Conservation (phyloP, 2,797 vertebrate genomes). For the Phataginus tetradactyla region DNA sequence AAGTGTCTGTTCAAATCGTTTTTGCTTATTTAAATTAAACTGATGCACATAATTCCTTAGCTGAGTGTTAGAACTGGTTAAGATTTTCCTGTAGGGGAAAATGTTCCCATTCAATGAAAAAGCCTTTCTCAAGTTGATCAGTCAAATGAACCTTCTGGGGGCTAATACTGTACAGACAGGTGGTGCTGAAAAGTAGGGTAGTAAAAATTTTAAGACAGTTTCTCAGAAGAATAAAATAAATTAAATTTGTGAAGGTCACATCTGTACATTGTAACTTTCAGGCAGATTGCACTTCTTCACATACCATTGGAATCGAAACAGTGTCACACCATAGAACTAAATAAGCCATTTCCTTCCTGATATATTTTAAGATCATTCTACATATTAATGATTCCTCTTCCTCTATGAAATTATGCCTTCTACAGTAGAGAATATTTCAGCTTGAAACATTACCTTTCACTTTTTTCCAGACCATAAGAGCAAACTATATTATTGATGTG, state of each 20-base stretch:
- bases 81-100: neutral
- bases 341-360: neutral
- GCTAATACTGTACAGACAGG: neutral
- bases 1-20: neutral
- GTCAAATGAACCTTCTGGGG: neutral
- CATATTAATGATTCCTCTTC: neutral
- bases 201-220: slow-evolving; percentile 50
- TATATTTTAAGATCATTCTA: slow-evolving; percentile 23
- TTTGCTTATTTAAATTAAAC: neutral
- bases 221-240: slow-evolving; percentile 64
- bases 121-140: neutral
- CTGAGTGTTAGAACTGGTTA: neutral
- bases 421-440: neutral
- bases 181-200: slow-evolving; percentile 9
- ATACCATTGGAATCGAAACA: neutral
- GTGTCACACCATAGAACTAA: neutral
- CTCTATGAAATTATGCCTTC: neutral
- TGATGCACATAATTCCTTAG: neutral
- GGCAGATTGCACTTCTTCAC: neutral
- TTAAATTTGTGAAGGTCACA: slow-evolving; percentile 65
- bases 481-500: neutral
- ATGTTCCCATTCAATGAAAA: neutral
- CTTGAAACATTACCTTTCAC: slow-evolving; percentile 24
- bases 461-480: neutral
- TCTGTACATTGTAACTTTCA: slow-evolving; percentile 46